Conservation (phyloP, 2,888 invertebrate species). For the Willowsia nigromaculata region DNA sequence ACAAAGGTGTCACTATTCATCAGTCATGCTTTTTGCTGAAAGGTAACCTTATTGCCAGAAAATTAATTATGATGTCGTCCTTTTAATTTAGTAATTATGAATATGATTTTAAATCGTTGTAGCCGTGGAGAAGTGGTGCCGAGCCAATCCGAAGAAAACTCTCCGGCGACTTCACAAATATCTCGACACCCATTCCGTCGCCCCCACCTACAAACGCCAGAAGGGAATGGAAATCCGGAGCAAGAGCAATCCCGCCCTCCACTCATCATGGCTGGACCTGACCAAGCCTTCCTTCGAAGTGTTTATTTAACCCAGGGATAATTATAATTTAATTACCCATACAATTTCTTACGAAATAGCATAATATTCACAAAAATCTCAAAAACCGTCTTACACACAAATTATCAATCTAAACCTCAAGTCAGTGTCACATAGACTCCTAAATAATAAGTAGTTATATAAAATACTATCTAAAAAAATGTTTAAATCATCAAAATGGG, state of each 20-base stretch:
- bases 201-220: conserved; percentile 57
- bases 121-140: conserved; percentile 79
- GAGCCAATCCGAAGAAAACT: conserved; percentile 77
- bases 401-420: background rate
- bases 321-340: no score
- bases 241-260: conserved; percentile 67
- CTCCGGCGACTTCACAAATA: conserved; percentile 76
- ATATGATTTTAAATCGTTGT: background rate
- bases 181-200: conserved; percentile 70
- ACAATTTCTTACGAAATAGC: background rate
- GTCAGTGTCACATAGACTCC: background rate
- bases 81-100: background rate
- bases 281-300: conserved; percentile 79
- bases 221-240: conserved; percentile 72
- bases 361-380: background rate
- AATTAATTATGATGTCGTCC: background rate
- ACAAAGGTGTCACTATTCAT: conserved; percentile 81
- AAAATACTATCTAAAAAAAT: background rate
- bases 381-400: background rate
- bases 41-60: no score
- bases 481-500: no score
- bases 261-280: conserved; percentile 77
- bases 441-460: background rate
- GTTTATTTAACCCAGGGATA: conserved; percentile 75
- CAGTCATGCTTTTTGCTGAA: conserved; percentile 82